These are phyloP conservation scores for Hedya salicella DNA, from an alignment of 2,888 invertebrate species.

Conservation along the genomic window DNA sequence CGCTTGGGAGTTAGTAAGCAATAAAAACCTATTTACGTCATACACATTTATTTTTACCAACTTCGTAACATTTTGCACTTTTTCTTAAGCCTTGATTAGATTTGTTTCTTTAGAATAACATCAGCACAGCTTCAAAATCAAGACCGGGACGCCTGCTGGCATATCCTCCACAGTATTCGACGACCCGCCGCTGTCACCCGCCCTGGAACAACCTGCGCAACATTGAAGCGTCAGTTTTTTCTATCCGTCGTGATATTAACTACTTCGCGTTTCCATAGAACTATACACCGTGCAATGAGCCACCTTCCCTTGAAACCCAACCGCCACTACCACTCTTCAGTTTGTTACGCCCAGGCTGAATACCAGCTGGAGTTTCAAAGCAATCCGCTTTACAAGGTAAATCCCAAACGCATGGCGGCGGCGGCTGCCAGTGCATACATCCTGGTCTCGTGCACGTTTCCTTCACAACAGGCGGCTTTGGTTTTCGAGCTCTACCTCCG, in stretches of 20 bases:
- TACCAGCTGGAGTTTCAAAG: conserved; percentile 67
- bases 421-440: conserved; percentile 74
- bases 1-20: background rate
- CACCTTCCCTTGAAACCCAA: conserved; percentile 25
- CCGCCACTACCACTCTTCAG: conserved; percentile 51
- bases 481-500: conserved; percentile 57
- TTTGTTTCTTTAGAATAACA: conserved; percentile 45
- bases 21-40: background rate
- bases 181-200: conserved; percentile 58
- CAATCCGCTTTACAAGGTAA: conserved; percentile 77
- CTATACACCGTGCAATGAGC: background rate
- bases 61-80: conserved; percentile 60
- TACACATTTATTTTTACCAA: conserved; percentile 34
- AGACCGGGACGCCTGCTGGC: conserved; percentile 66
- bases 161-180: conserved; percentile 57
- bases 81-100: conserved; percentile 66
- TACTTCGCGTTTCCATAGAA: conserved; percentile 28
- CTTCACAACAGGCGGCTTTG: conserved; percentile 51
- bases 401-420: conserved; percentile 75
- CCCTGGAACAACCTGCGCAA: conserved; percentile 72
- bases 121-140: conserved; percentile 78
- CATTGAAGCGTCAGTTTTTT: conserved; percentile 65
- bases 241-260: conserved; percentile 52
- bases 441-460: conserved; percentile 69
- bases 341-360: conserved; percentile 66